Evolutionary conservation across 2,888 invertebrate genomes (phyloP).

Genomic region (Plusia festucae): DNA sequence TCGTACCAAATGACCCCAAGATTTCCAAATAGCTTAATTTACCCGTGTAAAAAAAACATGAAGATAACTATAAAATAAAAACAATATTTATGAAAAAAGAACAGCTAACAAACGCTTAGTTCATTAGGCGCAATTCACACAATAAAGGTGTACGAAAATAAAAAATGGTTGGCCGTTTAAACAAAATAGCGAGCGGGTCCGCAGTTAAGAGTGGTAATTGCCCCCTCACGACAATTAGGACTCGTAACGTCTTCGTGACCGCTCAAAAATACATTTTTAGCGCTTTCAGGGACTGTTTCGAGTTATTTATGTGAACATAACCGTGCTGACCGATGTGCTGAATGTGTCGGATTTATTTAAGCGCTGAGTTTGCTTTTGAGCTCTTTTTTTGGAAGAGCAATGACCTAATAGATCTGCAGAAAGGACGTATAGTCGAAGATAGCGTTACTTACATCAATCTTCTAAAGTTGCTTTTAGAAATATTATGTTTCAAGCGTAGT

Average conservation of each 20-base stretch:
- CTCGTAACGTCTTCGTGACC: slow-evolving; percentile 71
- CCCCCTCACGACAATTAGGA: slow-evolving; percentile 76
- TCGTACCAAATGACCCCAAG: no score
- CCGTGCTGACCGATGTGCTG: slow-evolving; percentile 45
- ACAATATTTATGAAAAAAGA: slow-evolving; percentile 34
- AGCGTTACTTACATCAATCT: no score
- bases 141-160: slow-evolving; percentile 49
- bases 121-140: slow-evolving; percentile 48
- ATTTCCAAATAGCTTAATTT: no score
- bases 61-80: slow-evolving; percentile 22
- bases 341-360: slow-evolving; percentile 17
- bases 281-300: slow-evolving; percentile 62
- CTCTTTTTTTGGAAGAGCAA: slow-evolving; percentile 12
- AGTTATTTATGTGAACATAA: slow-evolving; percentile 54
- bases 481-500: no score
- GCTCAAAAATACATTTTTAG: slow-evolving; percentile 69
- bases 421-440: no score
- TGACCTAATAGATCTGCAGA: background rate
- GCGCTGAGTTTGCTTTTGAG: slow-evolving; percentile 15
- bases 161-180: slow-evolving; percentile 54
- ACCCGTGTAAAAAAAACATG: background rate
- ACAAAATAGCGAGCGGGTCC: slow-evolving; percentile 53
- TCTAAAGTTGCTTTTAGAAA: no score
- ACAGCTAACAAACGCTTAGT: slow-evolving; percentile 46
- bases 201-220: slow-evolving; percentile 72